Base-by-base conservation (phyloP, 2,888 invertebrate genomes). In the Myopa testacea region DNA sequence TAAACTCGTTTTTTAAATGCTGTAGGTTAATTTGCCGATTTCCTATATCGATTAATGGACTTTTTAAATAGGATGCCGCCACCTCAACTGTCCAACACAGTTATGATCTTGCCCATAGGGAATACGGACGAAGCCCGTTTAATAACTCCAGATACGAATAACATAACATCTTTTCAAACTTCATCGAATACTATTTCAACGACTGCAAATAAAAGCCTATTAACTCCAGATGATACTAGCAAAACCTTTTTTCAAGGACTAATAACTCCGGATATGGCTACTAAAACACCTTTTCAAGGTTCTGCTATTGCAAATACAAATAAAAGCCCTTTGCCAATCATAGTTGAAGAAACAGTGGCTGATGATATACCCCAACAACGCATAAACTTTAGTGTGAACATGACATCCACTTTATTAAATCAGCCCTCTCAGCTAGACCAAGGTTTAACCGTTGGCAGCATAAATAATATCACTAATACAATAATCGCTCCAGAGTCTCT, bases 381-480 rank as follows among this genome's bases (percentile, higher is more conserved):
- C 4, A 68, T 75, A 50, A 4, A 45, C 8, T 71, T 58, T 3
- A 26, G 67, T 1, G 34, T 68, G 12, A 37, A 65, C 4, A n/a
- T 72, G 37, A 55, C 78, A 55, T 80, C 80, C 4, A 80, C 80
- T 4, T 77, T 78, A 5, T 68, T 72, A 8, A 72, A 38, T 37
- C 52, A 55, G 38, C 38, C 19, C 37, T 58, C 71, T 4, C 71
- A 72, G 16, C 45, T 45, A 1, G 45, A 8, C 45, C 45, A 45
- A 45, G 7, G 7, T 45, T 10, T 45, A 10, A 45, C 10, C 10
- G 45, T 8, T 45, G 45, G 45, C 45, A 45, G 45, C 7, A 45
- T 8, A 45, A 45, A 10, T 45, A 45, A 45, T 45, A 10, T 8
- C 6, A 45, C 45, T 45, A 45, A 45, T 45, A 10, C 10, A 45